These are phyloP conservation scores for Microctonus hyperodae DNA, from an alignment of 2,888 invertebrate genomes.

Conservation along the genomic window DNA sequence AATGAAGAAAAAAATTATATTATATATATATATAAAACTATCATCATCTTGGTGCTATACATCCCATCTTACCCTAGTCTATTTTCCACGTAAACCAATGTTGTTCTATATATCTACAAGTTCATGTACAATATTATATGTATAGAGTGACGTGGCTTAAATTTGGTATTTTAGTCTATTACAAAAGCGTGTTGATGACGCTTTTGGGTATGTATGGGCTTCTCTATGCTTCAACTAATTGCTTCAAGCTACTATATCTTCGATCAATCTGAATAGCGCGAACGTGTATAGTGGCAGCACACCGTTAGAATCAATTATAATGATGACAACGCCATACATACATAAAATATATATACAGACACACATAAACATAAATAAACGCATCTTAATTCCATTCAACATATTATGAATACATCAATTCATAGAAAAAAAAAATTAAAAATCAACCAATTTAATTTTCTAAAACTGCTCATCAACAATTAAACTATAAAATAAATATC, in stretches of 20 bases:
- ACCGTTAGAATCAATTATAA: constrained; percentile 1
- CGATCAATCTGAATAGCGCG: constrained; percentile 1
- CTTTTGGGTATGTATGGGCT: not conserved
- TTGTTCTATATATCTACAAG: not conserved
- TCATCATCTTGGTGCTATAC: not conserved
- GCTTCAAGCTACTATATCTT: not conserved
- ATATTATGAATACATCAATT: too few species aligned
- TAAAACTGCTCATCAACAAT: too few species aligned
- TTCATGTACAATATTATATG: not conserved
- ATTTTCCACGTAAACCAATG: not conserved
- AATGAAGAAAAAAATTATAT: too few species aligned
- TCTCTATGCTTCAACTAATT: not conserved
- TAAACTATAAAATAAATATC: too few species aligned
- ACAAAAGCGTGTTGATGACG: constrained; percentile 2
- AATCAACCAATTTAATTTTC: too few species aligned
- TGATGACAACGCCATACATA: not conserved
- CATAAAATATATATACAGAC: not conserved
- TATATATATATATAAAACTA: not conserved
- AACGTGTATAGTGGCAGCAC: not conserved
- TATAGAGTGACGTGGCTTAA: not conserved
- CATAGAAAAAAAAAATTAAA: too few species aligned
- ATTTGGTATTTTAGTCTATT: not conserved
- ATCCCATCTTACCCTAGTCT: not conserved
- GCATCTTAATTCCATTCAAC: too few species aligned
- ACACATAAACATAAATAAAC: too few species aligned